Percentiles rank a stretch among this genome's conserved stretches.
phyloP scores from a whole-genome alignment of 2,888 invertebrate species.

The Piscicola geometra region DNA sequence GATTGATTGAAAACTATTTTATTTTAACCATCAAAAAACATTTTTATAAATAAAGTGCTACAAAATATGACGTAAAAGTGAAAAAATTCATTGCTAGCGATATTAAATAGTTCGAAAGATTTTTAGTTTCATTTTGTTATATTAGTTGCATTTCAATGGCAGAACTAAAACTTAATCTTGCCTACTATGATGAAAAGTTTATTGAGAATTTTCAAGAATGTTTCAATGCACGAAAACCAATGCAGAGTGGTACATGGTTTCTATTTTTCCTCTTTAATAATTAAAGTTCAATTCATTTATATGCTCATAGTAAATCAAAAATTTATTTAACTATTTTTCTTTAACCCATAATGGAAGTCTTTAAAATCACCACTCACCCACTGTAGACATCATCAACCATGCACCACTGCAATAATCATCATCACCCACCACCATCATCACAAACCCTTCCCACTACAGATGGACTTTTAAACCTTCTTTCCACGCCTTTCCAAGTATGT shows the following conservation, averaged over 20 bases:
- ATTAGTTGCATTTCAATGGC: neutral
- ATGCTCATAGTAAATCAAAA: neutral
- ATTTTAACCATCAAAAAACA: no score
- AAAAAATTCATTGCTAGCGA: no score
- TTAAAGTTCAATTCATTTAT: neutral
- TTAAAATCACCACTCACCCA: neutral
- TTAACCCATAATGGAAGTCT: neutral
- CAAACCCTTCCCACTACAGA: no score
- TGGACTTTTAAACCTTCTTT: conserved; percentile 33
- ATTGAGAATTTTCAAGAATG: conserved; percentile 25
- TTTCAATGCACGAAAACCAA: conserved; percentile 33
- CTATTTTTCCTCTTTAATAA: neutral
- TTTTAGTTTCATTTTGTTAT: no score
- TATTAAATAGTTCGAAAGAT: no score
- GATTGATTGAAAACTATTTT: no score
- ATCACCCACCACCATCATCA: no score
- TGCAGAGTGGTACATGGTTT: conserved; percentile 30
- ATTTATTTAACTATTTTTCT: neutral
- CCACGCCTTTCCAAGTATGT: conserved; percentile 50
- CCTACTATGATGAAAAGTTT: neutral
- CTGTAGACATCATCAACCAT: no score
- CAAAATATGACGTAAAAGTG: no score
- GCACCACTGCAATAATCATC: no score
- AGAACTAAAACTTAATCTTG: neutral
- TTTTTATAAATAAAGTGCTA: no score